Conservation (phyloP, 2,888 invertebrate species). For the Corythucha ciliata region DNA sequence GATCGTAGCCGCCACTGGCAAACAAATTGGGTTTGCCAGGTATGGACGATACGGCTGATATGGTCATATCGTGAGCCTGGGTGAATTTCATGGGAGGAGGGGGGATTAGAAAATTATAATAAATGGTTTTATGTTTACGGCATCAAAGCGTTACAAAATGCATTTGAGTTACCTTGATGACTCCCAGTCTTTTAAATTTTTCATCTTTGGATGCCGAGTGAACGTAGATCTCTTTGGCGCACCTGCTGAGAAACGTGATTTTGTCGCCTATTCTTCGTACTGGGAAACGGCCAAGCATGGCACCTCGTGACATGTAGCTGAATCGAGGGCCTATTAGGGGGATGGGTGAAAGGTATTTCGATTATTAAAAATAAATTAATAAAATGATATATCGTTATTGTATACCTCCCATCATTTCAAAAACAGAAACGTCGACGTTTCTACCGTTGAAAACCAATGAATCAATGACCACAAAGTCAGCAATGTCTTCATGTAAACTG, state of each 20-base stretch:
- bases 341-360: no score
- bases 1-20: slow-evolving; percentile 46
- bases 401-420: slow-evolving; percentile 51
- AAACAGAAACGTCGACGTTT: slow-evolving; percentile 52
- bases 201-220: slow-evolving; percentile 46
- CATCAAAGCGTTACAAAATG: neutral
- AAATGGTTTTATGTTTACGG: neutral
- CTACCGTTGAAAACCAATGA: slow-evolving; percentile 52
- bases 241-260: slow-evolving; percentile 46
- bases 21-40: slow-evolving; percentile 39
- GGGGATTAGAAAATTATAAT: neutral
- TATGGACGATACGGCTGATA: slow-evolving; percentile 42
- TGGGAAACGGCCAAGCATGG: slow-evolving; percentile 50
- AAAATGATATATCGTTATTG: no score
- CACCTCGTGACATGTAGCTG: slow-evolving; percentile 45
- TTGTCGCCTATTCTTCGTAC: slow-evolving; percentile 44
- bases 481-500: slow-evolving; percentile 54
- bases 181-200: slow-evolving; percentile 45
- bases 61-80: slow-evolving; percentile 45
- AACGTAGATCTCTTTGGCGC: slow-evolving; percentile 48
- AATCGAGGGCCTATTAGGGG: slow-evolving; percentile 29
- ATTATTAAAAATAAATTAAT: neutral
- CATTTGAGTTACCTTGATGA: slow-evolving; percentile 28
- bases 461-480: slow-evolving; percentile 48
- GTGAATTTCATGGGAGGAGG: no score